Conservation (phyloP, 2,797 vertebrate genomes). For the Apodemus agrarius region DNA sequence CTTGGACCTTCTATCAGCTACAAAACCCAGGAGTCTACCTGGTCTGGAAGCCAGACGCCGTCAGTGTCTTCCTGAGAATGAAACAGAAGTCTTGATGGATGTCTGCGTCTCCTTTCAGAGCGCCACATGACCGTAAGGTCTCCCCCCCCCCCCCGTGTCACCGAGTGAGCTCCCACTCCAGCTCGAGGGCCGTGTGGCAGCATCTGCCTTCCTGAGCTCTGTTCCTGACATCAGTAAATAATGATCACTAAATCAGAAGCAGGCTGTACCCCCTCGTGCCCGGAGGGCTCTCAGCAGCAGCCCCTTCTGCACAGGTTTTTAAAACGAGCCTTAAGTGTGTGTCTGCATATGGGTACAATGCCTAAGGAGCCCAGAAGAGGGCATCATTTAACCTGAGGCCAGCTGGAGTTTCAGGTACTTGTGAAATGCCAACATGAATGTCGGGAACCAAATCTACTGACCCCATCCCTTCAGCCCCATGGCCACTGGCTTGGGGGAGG, state of each 20-base stretch:
- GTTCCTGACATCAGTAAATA: conserved; percentile 35
- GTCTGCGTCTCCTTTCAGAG: not conserved
- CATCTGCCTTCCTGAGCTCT: conserved; percentile 27
- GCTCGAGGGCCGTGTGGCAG: not conserved
- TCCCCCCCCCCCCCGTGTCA: too few relatives aligned
- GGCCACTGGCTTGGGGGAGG: not conserved
- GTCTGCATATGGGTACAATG: not conserved
- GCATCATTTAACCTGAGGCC: not conserved
- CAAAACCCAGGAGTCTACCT: not conserved
- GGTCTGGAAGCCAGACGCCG: not conserved
- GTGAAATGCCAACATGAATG: not conserved
- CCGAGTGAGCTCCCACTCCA: not conserved
- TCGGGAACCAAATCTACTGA: not conserved
- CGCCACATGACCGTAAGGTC: not conserved
- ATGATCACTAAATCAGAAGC: conserved; percentile 69
- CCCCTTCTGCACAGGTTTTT: not conserved
- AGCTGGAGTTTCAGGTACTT: not conserved
- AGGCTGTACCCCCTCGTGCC: not conserved
- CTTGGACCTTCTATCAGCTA: not conserved
- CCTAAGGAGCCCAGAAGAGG: not conserved
- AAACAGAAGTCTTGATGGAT: not conserved
- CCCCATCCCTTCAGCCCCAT: not conserved
- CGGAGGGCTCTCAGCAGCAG: not conserved
- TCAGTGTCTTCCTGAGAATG: not conserved
- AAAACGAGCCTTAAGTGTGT: not conserved